phyloP scores from a whole-genome alignment of 1,140 invertebrate species.

The Stegodyphus dumicola region DNA sequence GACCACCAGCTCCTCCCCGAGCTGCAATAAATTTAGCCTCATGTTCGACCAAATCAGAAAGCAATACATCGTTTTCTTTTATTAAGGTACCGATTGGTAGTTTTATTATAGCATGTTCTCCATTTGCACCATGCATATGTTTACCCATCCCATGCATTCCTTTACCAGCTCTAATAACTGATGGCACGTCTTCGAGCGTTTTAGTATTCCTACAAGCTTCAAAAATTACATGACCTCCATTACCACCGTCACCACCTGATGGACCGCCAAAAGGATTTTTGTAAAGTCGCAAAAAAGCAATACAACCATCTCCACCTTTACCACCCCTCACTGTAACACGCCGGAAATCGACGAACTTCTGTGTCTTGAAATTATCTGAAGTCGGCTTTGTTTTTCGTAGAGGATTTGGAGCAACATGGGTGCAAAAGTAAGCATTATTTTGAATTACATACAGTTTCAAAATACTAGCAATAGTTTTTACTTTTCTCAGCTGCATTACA shows the following conservation, averaged over 20 bases:
- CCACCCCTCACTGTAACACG: constrained; percentile 77
- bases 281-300: constrained; percentile 85
- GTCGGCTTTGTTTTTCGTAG: constrained; percentile 34
- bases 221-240: constrained; percentile 95
- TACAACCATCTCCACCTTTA: constrained; percentile 90
- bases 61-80: constrained; percentile 73
- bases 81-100: constrained; percentile 90
- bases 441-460: no score
- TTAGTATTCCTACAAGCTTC: constrained; percentile 74
- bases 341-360: constrained; percentile 69
- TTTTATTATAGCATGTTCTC: constrained; percentile 79
- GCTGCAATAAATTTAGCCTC: constrained; percentile 91
- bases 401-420: constrained; percentile 12
- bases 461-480: no score
- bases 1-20: constrained; percentile 92
- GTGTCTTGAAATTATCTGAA: neutral
- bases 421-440: neutral
- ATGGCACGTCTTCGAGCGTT: constrained; percentile 78
- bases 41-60: constrained; percentile 79
- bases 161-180: constrained; percentile 74
- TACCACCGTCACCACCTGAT: constrained; percentile 95
- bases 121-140: constrained; percentile 88
- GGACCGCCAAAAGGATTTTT: constrained; percentile 90
- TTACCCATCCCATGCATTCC: constrained; percentile 81
- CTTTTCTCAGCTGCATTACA: no score